A percentile compares a stretch with the other conserved stretches of the same genome.
phyloP scores from a whole-genome alignment of 2,888 invertebrate genomes.

The Agriopis aurantiaria region DNA sequence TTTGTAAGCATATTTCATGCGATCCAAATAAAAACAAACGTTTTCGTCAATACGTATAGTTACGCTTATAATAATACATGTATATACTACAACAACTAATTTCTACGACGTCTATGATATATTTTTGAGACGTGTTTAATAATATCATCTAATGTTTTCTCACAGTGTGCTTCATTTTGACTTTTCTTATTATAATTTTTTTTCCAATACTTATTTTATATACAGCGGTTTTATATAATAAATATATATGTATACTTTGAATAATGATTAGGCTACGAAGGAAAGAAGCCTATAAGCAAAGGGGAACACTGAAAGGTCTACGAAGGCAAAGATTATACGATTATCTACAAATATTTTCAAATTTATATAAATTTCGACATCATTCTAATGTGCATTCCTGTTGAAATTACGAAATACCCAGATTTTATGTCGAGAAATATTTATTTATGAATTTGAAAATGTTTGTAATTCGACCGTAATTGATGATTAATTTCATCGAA shows the following conservation, averaged over 20 bases:
- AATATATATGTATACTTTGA: slow-evolving; percentile 44
- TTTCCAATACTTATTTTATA: slow-evolving; percentile 73
- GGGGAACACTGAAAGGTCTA: slow-evolving; percentile 62
- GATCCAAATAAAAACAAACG: slow-evolving; percentile 63
- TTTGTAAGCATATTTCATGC: slow-evolving; percentile 68
- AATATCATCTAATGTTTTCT: slow-evolving; percentile 83
- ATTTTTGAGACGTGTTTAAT: slow-evolving; percentile 75
- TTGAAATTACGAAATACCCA: neutral
- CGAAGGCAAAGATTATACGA: slow-evolving; percentile 55
- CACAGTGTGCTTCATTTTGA: slow-evolving; percentile 87
- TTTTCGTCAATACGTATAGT: slow-evolving; percentile 46
- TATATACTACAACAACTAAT: slow-evolving; percentile 76
- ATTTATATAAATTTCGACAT: neutral
- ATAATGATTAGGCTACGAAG: slow-evolving; percentile 63
- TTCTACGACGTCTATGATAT: slow-evolving; percentile 80
- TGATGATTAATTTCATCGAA: slow-evolving; percentile 51
- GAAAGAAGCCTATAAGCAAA: slow-evolving; percentile 75
- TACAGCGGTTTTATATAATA: slow-evolving; percentile 45
- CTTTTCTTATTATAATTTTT: slow-evolving; percentile 80
- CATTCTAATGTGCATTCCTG: neutral
- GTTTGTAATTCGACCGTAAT: slow-evolving; percentile 1
- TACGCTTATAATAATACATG: slow-evolving; percentile 54
- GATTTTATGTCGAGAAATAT: neutral
- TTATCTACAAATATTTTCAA: neutral
- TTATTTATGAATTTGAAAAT: slow-evolving; percentile 4